These are phyloP conservation scores for Pionites leucogaster DNA, from an alignment of 2,113 vertebrate species.

Conservation along the genomic window DNA sequence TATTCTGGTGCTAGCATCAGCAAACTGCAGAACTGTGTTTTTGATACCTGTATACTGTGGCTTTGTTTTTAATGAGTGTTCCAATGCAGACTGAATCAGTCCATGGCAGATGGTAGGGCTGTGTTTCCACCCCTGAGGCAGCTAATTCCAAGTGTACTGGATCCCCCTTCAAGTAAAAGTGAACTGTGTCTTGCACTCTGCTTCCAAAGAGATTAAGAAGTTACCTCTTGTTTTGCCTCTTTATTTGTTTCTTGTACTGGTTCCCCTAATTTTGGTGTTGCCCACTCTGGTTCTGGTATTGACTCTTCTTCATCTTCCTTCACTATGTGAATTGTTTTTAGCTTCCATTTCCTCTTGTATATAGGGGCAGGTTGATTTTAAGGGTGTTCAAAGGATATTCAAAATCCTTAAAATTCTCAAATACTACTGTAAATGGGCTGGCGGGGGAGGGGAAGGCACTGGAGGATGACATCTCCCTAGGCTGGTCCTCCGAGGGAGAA, in stretches of 20 bases:
- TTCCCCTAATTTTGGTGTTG: background rate
- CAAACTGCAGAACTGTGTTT: background rate
- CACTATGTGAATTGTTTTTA: background rate
- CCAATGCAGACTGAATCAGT: background rate
- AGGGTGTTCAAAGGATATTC: background rate
- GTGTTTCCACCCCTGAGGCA: background rate
- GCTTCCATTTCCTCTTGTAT: background rate
- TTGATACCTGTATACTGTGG: background rate
- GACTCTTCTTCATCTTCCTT: background rate
- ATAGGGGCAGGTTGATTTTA: background rate
- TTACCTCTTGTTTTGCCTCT: background rate
- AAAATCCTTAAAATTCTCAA: background rate
- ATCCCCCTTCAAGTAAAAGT: background rate
- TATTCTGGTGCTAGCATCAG: background rate
- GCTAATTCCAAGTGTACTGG: background rate
- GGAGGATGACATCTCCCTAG: background rate
- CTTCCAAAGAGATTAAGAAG: background rate
- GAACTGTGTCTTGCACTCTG: background rate
- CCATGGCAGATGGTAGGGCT: background rate
- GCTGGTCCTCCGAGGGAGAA: background rate
- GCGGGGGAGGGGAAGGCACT: background rate
- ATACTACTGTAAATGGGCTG: background rate
- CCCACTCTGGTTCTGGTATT: background rate
- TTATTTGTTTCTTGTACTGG: background rate
- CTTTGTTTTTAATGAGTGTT: background rate